phyloP scores from a whole-genome alignment of 2,113 vertebrate species.

The Pitta sordida region DNA sequence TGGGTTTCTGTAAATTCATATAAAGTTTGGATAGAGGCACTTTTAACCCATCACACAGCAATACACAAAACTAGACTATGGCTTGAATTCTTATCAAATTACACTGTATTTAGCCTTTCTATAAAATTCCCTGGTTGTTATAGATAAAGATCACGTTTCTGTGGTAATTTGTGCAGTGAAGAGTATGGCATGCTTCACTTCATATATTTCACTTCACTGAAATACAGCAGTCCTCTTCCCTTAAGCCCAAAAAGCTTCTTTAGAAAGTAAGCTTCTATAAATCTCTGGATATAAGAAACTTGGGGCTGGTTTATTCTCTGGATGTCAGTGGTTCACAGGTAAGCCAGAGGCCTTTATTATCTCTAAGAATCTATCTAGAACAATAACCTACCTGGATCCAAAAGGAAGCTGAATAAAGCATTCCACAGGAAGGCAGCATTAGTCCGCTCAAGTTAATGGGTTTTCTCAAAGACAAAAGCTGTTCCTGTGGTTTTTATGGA shows the following conservation, averaged over 20 bases:
- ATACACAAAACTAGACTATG: background rate
- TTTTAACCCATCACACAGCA: background rate
- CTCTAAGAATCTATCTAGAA: background rate
- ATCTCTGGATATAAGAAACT: background rate
- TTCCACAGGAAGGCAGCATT: background rate
- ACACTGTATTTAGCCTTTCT: background rate
- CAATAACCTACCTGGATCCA: background rate
- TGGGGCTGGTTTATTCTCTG: background rate
- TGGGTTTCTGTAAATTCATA: background rate
- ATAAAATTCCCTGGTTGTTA: background rate
- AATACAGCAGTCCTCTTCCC: background rate
- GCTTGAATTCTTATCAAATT: background rate
- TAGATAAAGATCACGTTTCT: background rate
- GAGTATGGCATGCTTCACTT: background rate
- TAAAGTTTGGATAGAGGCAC: background rate
- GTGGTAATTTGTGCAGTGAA: background rate
- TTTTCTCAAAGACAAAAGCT: background rate
- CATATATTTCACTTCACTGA: background rate
- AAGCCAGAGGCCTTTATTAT: background rate
- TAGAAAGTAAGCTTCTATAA: background rate
- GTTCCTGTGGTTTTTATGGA: background rate
- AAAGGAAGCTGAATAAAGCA: background rate
- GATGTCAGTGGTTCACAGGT: background rate
- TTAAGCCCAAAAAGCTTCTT: background rate
- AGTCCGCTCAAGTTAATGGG: background rate